These are phyloP conservation scores for Heteractis magnifica DNA, from an alignment of 92 coral and sea anemone genomes.

Conservation along the genomic window DNA sequence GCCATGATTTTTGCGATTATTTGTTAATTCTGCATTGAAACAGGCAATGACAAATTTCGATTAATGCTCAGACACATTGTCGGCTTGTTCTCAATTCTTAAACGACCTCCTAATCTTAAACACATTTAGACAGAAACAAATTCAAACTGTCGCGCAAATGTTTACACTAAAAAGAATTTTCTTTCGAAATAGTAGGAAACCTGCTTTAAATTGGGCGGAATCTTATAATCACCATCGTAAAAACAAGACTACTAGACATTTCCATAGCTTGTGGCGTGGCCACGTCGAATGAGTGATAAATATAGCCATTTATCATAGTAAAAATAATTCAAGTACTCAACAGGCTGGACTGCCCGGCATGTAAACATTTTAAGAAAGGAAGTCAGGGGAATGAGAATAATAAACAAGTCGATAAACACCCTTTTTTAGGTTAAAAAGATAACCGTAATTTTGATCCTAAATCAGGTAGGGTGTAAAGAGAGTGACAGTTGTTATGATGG, in stretches of 20 bases:
- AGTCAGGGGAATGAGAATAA: not conserved
- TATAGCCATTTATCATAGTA: not conserved
- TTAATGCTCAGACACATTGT: not conserved
- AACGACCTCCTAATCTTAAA: not conserved
- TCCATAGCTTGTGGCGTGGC: not conserved
- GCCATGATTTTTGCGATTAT: not conserved
- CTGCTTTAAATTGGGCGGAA: not conserved
- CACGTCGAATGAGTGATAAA: not conserved
- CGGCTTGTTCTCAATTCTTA: not conserved
- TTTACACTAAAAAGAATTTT: no score
- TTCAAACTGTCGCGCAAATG: no score
- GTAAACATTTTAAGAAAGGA: constrained; percentile 1
- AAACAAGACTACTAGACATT: not conserved
- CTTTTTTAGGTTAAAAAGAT: not conserved
- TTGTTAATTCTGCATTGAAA: not conserved
- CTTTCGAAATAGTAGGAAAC: not conserved
- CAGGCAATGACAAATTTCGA: not conserved
- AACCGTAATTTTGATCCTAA: not conserved
- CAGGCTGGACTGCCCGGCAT: not conserved
- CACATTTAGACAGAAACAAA: no score
- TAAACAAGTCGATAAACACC: not conserved
- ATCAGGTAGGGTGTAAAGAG: not conserved
- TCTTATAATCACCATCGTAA: not conserved
- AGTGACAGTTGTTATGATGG: not conserved
- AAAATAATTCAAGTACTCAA: not conserved